phyloP scores from a whole-genome alignment of 2,797 vertebrate species.

The Sebastes cheni region DNA sequence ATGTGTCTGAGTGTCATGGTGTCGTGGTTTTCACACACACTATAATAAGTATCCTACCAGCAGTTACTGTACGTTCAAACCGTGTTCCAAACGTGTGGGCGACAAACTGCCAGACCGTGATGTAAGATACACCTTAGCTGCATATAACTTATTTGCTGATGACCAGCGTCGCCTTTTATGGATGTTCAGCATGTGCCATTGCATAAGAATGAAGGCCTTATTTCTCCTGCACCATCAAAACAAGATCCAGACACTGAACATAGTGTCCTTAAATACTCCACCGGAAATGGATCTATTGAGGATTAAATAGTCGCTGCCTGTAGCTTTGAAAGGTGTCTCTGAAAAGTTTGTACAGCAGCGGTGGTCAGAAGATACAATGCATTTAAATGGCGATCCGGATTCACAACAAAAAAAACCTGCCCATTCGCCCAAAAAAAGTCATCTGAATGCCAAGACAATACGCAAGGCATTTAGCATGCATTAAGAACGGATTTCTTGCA shows the following conservation, averaged over 20 bases:
- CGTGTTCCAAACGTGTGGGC: not conserved
- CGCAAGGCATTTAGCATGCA: too few species aligned
- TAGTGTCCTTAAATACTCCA: not conserved
- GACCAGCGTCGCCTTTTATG: conserved; percentile 31
- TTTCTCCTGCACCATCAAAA: not conserved
- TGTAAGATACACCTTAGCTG: conserved; percentile 43
- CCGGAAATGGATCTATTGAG: not conserved
- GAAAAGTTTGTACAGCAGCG: not conserved
- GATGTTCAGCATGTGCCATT: conserved; percentile 5
- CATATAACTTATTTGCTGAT: conserved; percentile 25
- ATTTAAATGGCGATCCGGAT: not conserved
- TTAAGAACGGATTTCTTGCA: fast-evolving
- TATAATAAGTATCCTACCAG: conserved; percentile 1
- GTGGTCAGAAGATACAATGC: not conserved
- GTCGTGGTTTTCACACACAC: not conserved
- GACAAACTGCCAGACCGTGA: not conserved
- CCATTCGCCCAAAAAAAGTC: too few species aligned
- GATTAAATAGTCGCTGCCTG: not conserved
- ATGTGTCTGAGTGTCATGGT: not conserved
- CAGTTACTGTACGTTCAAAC: not conserved
- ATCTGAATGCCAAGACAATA: too few species aligned
- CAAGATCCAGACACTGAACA: not conserved
- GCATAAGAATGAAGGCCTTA: conserved; percentile 17
- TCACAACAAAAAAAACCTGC: not conserved
- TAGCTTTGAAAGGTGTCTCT: not conserved